Percentiles rank a stretch among this genome's conserved stretches.
These are phyloP conservation scores for Drosophila triauraria DNA, from an alignment of 1,140 invertebrate species.

Conservation along the genomic window DNA sequence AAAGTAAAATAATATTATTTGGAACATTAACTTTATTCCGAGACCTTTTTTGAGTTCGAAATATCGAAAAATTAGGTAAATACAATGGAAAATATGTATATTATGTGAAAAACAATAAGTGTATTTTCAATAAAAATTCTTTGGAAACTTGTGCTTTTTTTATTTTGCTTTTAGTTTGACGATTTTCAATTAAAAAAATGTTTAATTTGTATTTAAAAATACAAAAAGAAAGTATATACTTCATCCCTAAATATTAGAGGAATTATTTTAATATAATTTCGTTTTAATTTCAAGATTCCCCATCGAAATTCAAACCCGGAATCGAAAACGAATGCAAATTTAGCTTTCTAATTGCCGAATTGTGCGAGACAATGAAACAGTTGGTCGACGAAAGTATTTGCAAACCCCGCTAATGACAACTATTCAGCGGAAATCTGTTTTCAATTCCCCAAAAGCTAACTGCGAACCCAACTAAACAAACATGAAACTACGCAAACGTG, in stretches of 20 bases:
- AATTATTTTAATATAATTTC: not conserved
- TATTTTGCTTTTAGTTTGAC: too few species aligned
- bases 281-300: not conserved
- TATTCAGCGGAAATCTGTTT: slow-evolving; percentile 47
- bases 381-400: slow-evolving; percentile 18
- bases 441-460: slow-evolving; percentile 2
- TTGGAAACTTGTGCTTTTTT: too few species aligned
- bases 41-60: too few species aligned
- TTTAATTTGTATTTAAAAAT: too few species aligned
- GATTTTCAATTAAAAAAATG: too few species aligned
- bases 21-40: too few species aligned
- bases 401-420: slow-evolving; percentile 52
- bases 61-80: too few species aligned
- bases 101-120: too few species aligned
- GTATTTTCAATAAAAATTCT: not conserved
- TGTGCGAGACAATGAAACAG: slow-evolving; percentile 41
- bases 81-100: too few species aligned
- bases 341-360: slow-evolving; percentile 27
- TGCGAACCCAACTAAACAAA: slow-evolving; percentile 34
- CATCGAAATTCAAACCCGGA: slow-evolving; percentile 7
- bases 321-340: not conserved
- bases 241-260: not conserved
- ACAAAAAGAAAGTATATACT: too few species aligned
- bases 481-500: slow-evolving; percentile 37
- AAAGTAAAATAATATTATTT: not conserved